A percentile compares a stretch with the other conserved stretches of the same genome.
phyloP scores from a whole-genome alignment of 2,888 invertebrate genomes.

The Caradrina kadenii region DNA sequence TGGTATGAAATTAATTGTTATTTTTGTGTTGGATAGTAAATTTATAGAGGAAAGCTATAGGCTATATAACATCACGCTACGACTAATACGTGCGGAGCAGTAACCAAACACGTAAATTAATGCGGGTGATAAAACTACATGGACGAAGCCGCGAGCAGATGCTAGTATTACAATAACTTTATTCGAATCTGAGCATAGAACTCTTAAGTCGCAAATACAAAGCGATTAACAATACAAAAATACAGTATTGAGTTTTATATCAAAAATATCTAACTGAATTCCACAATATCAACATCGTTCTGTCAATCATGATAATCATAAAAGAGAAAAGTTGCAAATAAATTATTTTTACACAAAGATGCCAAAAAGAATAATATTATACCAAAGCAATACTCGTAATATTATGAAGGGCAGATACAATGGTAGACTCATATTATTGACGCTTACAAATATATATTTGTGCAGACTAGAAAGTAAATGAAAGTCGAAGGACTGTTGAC shows the following conservation, averaged over 20 bases:
- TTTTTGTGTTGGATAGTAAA: no score
- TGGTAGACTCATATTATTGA: constrained; percentile 13
- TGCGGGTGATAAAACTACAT: no score
- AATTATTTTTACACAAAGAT: constrained; percentile 2
- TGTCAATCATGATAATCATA: constrained; percentile 29
- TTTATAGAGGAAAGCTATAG: no score
- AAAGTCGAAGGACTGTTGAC: constrained; percentile 34
- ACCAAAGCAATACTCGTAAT: constrained; percentile 13
- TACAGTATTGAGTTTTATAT: not conserved
- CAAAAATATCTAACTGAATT: constrained; percentile 1
- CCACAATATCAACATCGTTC: not conserved
- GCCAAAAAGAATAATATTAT: constrained; percentile 4
- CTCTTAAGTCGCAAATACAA: not conserved
- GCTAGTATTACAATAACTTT: no score
- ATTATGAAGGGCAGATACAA: constrained; percentile 19
- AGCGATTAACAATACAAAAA: not conserved
- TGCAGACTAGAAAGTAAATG: constrained; percentile 15
- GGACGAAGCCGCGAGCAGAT: no score
- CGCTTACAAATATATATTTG: constrained; percentile 32
- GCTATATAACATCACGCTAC: no score
- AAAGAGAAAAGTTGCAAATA: constrained; percentile 12
- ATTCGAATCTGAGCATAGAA: not conserved
- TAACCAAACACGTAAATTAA: no score
- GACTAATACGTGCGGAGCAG: no score
- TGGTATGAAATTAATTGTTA: no score